Evolutionary conservation across 1,140 invertebrate genomes (phyloP).

Genomic region (Leptonema lineaticorne): DNA sequence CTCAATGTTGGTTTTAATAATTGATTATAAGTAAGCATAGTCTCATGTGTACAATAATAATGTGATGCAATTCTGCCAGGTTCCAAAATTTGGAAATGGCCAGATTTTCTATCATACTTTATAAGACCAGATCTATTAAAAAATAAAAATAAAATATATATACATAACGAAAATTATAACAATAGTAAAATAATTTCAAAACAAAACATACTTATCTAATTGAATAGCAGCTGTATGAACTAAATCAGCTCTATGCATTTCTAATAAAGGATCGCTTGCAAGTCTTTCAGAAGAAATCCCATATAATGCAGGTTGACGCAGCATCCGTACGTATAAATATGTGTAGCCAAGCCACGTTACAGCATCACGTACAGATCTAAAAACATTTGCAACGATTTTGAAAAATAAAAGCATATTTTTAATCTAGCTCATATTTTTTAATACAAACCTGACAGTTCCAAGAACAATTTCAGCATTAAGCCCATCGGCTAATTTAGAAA

Average conservation of each 20-base stretch:
- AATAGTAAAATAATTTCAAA: background rate
- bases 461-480: conserved; percentile 98
- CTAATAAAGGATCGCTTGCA: conserved; percentile 80
- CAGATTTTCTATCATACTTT: conserved; percentile 95
- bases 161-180: background rate
- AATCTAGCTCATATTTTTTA: no score
- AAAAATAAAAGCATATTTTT: no score
- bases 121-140: conserved; percentile 78
- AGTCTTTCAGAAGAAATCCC: conserved; percentile 81
- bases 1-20: conserved; percentile 94
- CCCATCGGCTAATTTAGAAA: conserved; percentile 90
- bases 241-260: conserved; percentile 89
- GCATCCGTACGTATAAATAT: conserved; percentile 93
- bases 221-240: conserved; percentile 94
- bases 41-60: conserved; percentile 97
- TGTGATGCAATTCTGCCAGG: conserved; percentile 96
- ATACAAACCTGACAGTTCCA: conserved; percentile 75
- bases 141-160: background rate
- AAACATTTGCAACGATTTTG: background rate
- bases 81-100: conserved; percentile 91
- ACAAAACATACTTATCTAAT: conserved; percentile 67
- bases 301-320: conserved; percentile 84
- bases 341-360: conserved; percentile 73
- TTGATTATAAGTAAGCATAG: conserved; percentile 96
- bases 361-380: conserved; percentile 37